Conservation (phyloP, 2,113 vertebrate genomes). For the Leucosticte australis region DNA sequence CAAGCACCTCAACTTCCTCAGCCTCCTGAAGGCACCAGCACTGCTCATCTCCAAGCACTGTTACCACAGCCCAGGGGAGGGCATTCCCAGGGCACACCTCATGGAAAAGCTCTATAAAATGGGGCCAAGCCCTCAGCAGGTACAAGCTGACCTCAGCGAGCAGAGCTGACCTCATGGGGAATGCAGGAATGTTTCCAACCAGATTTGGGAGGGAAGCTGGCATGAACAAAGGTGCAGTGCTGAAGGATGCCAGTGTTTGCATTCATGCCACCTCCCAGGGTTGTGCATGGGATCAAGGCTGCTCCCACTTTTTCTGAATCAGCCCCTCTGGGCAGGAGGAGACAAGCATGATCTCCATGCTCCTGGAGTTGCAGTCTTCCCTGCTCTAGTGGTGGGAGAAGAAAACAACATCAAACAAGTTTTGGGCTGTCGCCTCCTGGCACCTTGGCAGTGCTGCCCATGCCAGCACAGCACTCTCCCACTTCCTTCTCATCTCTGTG, state of each 20-base stretch:
- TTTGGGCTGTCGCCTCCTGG: not conserved
- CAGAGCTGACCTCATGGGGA: not conserved
- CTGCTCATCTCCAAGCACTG: not conserved
- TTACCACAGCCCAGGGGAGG: not conserved
- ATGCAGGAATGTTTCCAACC: not conserved
- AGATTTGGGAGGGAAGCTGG: not conserved
- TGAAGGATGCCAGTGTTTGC: not conserved
- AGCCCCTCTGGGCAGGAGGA: not conserved
- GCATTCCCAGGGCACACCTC: not conserved
- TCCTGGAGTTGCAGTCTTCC: not conserved
- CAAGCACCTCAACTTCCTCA: not conserved
- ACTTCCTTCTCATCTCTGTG: not conserved
- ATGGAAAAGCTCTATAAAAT: not conserved
- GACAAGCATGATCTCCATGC: not conserved
- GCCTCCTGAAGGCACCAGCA: not conserved
- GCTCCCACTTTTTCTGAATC: not conserved
- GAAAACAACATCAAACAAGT: not conserved
- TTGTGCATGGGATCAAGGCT: rapidly evolving
- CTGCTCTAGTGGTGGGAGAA: not conserved
- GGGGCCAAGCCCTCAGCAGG: not conserved
- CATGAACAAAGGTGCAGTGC: not conserved
- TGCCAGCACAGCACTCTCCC: not conserved
- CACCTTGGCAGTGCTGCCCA: not conserved
- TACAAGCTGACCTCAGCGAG: not conserved
- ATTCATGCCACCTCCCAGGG: rapidly evolving